Conservation (phyloP, 2,113 vertebrate species). For the Triplophysa rosa region DNA sequence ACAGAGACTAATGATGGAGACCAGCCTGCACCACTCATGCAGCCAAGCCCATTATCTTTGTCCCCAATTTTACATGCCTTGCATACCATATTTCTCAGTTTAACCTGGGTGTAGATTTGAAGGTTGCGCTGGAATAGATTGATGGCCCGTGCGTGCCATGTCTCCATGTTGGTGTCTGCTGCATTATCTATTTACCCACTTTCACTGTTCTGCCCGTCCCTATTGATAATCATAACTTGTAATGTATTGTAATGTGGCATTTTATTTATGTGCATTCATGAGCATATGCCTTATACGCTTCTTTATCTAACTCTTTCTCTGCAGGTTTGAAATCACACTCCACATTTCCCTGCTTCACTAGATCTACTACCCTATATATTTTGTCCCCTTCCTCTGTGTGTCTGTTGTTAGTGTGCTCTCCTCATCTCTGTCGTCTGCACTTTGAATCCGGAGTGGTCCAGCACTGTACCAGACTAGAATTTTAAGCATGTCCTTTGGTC, state of each 20-base stretch:
- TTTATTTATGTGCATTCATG: neutral
- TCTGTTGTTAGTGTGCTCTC: conserved; percentile 28
- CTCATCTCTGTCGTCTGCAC: conserved; percentile 29
- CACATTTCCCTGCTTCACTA: conserved; percentile 9
- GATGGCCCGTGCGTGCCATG: neutral
- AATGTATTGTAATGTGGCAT: neutral
- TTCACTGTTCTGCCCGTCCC: neutral
- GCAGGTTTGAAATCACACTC: neutral
- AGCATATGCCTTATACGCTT: neutral
- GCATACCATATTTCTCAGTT: no score
- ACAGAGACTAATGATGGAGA: conserved; percentile 30
- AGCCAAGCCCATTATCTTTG: neutral
- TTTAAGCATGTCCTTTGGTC: conserved; percentile 47
- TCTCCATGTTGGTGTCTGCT: neutral
- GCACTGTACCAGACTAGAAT: conserved; percentile 45
- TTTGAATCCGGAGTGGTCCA: conserved; percentile 42
- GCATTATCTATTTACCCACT: neutral
- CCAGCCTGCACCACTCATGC: conserved; percentile 15
- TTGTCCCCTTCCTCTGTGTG: conserved; percentile 13
- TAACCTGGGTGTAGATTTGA: no score
- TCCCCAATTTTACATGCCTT: neutral
- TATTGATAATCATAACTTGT: neutral
- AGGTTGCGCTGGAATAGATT: no score
- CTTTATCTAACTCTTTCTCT: neutral
- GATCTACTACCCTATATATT: conserved; percentile 32